A percentile compares a stretch with the other conserved stretches of the same genome.
Evolutionary conservation across 2,888 invertebrate genomes (phyloP).

Genomic region (Torymus texanus): DNA sequence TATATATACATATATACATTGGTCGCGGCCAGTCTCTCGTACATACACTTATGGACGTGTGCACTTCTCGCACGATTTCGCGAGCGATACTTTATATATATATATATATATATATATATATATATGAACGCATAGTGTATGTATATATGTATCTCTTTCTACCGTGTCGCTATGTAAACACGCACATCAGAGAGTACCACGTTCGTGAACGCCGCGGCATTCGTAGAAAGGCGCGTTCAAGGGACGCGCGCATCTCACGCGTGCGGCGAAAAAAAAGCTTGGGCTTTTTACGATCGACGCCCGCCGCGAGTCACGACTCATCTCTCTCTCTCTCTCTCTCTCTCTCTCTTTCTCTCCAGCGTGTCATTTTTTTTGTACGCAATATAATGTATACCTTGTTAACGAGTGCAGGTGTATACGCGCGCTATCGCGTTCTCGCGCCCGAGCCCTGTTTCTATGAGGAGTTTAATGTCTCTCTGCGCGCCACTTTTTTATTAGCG

Average conservation of each 20-base stretch:
- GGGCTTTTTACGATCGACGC: conserved; percentile 65
- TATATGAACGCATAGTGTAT: background rate
- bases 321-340: conserved; percentile 39
- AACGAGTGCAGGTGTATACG: conserved; percentile 59
- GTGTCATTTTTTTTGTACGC: conserved; percentile 58
- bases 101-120: background rate
- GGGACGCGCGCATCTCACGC: background rate
- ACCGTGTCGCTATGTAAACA: background rate
- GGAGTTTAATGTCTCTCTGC: conserved; percentile 68
- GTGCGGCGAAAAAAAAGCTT: conserved; percentile 55
- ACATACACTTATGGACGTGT: conserved; percentile 7
- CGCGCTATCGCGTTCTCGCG: conserved; percentile 1
- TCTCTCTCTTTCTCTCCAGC: conserved; percentile 30
- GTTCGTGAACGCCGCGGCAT: background rate
- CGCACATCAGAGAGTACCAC: background rate
- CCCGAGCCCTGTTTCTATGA: conserved; percentile 55
- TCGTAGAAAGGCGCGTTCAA: background rate
- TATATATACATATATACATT: too few species aligned
- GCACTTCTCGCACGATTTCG: conserved; percentile 23
- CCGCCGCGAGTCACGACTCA: conserved; percentile 46
- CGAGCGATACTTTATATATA: conserved; percentile 14
- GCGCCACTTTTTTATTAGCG: conserved; percentile 69
- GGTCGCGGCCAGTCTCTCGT: conserved; percentile 2
- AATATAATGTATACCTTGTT: conserved; percentile 63
- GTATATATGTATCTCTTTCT: background rate